Evolutionary conservation across 2,113 vertebrate species (phyloP), one percentile per base, ranked within the genome.

Genomic region (Perca flavescens): DNA sequence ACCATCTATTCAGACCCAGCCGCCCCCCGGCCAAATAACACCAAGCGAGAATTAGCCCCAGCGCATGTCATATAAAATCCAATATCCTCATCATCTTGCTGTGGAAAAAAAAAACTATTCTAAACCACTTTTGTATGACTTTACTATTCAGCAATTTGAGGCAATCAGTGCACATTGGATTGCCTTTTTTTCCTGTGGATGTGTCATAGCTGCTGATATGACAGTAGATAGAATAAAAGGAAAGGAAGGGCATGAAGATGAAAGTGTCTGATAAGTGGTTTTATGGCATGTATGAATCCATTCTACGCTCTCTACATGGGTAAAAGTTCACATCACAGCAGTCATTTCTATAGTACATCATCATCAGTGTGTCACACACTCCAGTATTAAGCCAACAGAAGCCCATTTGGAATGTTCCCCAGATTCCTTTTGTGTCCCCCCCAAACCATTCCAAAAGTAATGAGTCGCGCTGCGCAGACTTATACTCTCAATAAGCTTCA

Each of bases 1-100:
- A 95, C 94, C 96, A 95, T 95, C 78, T 95, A 90, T 96, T 94
- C 94, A 96, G 93, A 92, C 91, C 92, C 93, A 88, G 86, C 88
- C 86, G 80, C 91, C 94, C 92, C 85, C 79, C 83, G 91, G 92
- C 90, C 16, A 71, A 94, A 78, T 93, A 91, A 95, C 88, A 93
- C 89, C 88, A 94, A 96, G 95, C 92, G 93, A 91, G 92, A 96
- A 95, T 95, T 90, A 95, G 89, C 88, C 65, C 14, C 64, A 77
- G 88, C 94, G 95, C 74, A 54, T 56, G 75, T 95, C 92, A 94
- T 93, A 95, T 92, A 91, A 88, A 93, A 94, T 93, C 93, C 95
- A 94, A 95, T 96, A 92, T 91, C 90, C 91, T 94, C 83, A 21
- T 87, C 31, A 64, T 88, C 80, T 78, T 93, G 74, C 63, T 89